Evolutionary conservation across 2,113 vertebrate genomes (phyloP).

Genomic region (Apteryx owenii): DNA sequence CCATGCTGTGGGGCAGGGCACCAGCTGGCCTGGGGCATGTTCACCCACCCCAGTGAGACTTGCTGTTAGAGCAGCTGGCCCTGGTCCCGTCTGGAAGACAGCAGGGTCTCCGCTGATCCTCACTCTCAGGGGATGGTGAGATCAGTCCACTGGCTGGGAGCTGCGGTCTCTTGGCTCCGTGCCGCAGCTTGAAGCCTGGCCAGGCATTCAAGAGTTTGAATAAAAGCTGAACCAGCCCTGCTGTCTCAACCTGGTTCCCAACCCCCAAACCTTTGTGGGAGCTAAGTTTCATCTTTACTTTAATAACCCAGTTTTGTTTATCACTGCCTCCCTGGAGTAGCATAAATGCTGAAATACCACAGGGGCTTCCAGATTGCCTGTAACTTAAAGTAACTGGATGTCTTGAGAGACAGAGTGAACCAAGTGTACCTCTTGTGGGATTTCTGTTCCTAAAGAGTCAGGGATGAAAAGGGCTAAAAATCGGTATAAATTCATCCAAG

Average conservation of each 20-base stretch:
- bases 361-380: background rate
- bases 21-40: background rate
- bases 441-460: slow-evolving; percentile 3
- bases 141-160: background rate
- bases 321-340: background rate
- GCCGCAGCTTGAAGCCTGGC: background rate
- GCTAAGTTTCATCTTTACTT: background rate
- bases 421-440: background rate
- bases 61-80: background rate
- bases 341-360: background rate
- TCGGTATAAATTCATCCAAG: slow-evolving; percentile 25
- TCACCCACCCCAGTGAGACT: background rate
- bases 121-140: background rate
- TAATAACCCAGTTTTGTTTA: slow-evolving; percentile 19
- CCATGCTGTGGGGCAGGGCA: background rate
- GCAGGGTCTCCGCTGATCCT: background rate
- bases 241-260: background rate
- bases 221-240: background rate
- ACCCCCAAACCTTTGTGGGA: background rate
- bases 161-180: background rate
- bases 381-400: slow-evolving; percentile 8
- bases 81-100: background rate
- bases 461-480: slow-evolving; percentile 20
- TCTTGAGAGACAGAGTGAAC: slow-evolving; percentile 10
- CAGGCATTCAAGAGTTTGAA: background rate